phyloP scores from a whole-genome alignment of 2,797 vertebrate genomes.

The Crenuchus spilurus region DNA sequence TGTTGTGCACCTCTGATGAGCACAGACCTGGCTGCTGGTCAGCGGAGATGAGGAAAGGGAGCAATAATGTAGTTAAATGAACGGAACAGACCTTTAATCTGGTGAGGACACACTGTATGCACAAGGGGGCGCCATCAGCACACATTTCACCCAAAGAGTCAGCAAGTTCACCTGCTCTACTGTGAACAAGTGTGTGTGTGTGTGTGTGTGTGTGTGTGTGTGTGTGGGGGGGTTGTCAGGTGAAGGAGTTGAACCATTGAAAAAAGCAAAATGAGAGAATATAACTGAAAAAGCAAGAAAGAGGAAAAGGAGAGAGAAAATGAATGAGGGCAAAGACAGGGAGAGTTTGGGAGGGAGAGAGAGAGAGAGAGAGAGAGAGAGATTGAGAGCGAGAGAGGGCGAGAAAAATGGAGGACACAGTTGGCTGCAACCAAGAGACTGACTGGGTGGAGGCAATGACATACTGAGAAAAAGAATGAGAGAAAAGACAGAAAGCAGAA shows the following conservation, averaged over 20 bases:
- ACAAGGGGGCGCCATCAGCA: too few species aligned
- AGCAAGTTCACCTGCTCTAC: background rate
- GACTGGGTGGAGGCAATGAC: too few species aligned
- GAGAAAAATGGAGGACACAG: background rate
- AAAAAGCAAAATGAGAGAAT: too few species aligned
- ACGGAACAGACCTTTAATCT: background rate
- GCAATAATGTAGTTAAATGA: background rate
- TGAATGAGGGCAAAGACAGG: too few species aligned
- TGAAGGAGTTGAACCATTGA: too few species aligned
- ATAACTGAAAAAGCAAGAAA: too few species aligned
- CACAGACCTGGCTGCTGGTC: background rate
- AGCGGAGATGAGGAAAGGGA: background rate
- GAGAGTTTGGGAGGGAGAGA: background rate
- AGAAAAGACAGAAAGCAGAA: background rate
- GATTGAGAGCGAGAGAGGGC: too few species aligned
- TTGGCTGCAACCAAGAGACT: too few species aligned
- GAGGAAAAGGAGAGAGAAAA: too few species aligned
- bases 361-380: background rate
- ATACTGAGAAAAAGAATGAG: background rate
- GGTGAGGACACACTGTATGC: too few species aligned
- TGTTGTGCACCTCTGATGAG: background rate
- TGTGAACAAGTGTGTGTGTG: background rate
- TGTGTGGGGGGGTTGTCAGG: too few species aligned
- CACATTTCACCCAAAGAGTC: background rate
- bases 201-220: too few species aligned